A percentile compares a stretch with the other conserved stretches of the same genome.
These are phyloP conservation scores for Phoenicopterus ruber DNA, from an alignment of 2,113 vertebrate genomes.

Conservation along the genomic window DNA sequence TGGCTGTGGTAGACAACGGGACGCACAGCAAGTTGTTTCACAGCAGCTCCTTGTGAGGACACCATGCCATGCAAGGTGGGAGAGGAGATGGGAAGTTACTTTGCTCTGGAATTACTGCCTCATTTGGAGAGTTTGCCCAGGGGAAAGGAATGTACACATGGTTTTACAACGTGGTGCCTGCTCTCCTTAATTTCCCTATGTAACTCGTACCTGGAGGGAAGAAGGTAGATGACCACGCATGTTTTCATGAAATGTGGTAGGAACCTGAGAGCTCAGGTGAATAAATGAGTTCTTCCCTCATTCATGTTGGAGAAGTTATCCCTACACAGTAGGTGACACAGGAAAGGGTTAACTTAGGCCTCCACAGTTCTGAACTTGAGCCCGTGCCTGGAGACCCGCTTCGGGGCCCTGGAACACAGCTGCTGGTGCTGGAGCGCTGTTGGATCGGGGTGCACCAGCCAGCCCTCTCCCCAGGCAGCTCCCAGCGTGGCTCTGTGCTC, in stretches of 20 bases:
- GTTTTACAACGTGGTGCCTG: not conserved
- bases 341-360: not conserved
- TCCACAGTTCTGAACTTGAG: not conserved
- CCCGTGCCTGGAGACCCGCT: not conserved
- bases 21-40: too few species aligned
- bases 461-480: not conserved
- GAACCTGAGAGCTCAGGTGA: not conserved
- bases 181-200: not conserved
- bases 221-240: accelerated
- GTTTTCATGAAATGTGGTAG: not conserved
- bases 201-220: not conserved
- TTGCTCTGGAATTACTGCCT: not conserved
- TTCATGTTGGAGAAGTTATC: not conserved
- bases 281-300: not conserved
- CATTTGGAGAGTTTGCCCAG: not conserved
- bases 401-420: not conserved
- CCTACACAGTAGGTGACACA: accelerated
- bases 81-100: not conserved
- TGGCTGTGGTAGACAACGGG: not conserved
- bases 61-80: accelerated
- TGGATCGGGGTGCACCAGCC: not conserved
- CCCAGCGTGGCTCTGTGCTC: not conserved
- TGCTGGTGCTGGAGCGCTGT: not conserved
- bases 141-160: accelerated
- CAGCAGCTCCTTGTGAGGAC: not conserved